Evolutionary conservation across 1,140 invertebrate species (phyloP).

Genomic region (Drosophila rufa): DNA sequence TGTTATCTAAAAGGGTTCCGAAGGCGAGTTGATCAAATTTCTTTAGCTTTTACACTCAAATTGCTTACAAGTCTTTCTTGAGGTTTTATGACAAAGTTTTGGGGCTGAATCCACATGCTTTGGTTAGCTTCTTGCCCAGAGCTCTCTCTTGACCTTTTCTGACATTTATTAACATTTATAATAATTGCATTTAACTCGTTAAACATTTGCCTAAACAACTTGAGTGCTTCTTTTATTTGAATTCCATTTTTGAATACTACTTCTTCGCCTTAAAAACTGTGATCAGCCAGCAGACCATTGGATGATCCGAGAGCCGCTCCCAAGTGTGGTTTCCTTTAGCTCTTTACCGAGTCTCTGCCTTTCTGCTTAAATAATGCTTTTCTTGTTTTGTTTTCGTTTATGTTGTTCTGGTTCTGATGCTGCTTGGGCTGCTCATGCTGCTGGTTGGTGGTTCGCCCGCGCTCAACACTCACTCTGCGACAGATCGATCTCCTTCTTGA

Average conservation of each 20-base stretch:
- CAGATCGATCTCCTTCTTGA: conserved; percentile 84
- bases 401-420: conserved; percentile 33
- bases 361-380: conserved; percentile 18
- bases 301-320: conserved; percentile 16
- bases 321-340: background rate
- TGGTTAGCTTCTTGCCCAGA: too few relatives aligned
- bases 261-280: conserved; percentile 5
- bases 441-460: background rate
- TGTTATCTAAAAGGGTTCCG: background rate
- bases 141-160: background rate
- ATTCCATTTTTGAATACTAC: conserved; percentile 20
- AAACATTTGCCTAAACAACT: conserved; percentile 10
- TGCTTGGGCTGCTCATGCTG: conserved; percentile 9
- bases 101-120: background rate
- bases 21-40: background rate
- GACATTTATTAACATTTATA: background rate
- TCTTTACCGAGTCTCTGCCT: conserved; percentile 33
- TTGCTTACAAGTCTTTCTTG: background rate
- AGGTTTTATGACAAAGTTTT: background rate
- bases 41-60: conserved; percentile 9
- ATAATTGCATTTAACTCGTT: background rate
- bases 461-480: conserved; percentile 84
- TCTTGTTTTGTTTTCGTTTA: background rate
- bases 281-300: conserved; percentile 23
- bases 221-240: background rate